Evolutionary conservation across 2,797 vertebrate genomes (phyloP), one percentile per base, ranked within the genome.

Genomic region (Malacoraja senta): DNA sequence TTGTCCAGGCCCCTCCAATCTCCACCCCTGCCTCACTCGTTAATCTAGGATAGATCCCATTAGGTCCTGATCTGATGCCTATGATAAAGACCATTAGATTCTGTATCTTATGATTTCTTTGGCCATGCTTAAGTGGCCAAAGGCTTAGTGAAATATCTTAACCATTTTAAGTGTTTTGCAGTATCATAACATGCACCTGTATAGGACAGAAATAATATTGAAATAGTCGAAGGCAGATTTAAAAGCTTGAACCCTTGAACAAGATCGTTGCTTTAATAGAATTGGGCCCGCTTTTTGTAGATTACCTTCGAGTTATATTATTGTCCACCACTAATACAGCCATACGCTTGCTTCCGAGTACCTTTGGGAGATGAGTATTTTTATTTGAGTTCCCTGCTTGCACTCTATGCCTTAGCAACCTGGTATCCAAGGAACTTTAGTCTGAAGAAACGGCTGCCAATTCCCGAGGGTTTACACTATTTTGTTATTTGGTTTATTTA

Each of bases 401-500:
- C n/a, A 68, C n/a, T 65, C 17, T 88, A 44, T 35, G 17, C 84
- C 63, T 68, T 88, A 88, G 84, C 84, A 88, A 65, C 84, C 61
- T 63, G 2, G n/a, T 88, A 88, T 65, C 63, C 6, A 35, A 68
- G 84, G 84, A 68, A 32, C n/a, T 32, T 68, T 10, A 68, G 61
- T 21, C 84, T 21, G 9, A 26, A n/a, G 63, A 9, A 88, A 35
- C 8, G 8, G 19, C n/a, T 88, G 61, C 35, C 63, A 88, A 68
- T 32, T 7, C n/a, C 63, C 21, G 4, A 21, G 61, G n/a, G 84
- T 15, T 19, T 65, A 61, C 15, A 61, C 81, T 84, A 88, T 88
- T 88, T 68, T 88, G 63, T 35, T 88, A 88, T 32, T 88, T 88
- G 84, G 7, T 68, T 88, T 88, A 68, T 35, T 68, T 88, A 88